A percentile compares a stretch with the other conserved stretches of the same genome.
Evolutionary conservation across 2,797 vertebrate genomes (phyloP).

Genomic region (Diplodus sargus): DNA sequence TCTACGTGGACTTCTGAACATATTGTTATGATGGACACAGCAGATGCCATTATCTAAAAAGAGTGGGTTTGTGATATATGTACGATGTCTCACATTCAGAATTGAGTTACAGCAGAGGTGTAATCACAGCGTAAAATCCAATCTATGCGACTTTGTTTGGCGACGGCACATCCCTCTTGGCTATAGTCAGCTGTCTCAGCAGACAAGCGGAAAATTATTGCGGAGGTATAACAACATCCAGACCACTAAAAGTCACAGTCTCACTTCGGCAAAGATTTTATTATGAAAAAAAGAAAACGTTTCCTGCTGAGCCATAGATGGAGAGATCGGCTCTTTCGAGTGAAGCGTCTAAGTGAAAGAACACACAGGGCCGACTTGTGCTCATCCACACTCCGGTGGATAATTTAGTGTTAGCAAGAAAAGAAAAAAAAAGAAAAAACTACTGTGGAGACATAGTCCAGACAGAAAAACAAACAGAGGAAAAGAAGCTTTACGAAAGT

Average conservation of each 20-base stretch:
- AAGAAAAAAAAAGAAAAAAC: not conserved
- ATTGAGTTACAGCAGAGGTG: not conserved
- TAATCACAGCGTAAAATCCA: not conserved
- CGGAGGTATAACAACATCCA: constrained; percentile 1
- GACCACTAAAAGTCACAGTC: not conserved
- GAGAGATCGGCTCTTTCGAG: not conserved
- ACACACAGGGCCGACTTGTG: not conserved
- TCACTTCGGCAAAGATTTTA: not conserved
- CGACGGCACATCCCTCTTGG: not conserved
- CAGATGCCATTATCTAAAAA: too few species aligned
- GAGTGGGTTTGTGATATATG: not conserved
- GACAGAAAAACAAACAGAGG: not conserved
- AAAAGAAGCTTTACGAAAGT: not conserved
- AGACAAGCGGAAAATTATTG: not conserved
- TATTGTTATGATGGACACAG: too few species aligned
- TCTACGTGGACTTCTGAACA: too few species aligned
- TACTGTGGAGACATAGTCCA: not conserved
- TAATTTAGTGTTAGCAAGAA: constrained; percentile 8
- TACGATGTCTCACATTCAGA: not conserved
- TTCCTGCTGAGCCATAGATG: not conserved
- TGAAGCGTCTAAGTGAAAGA: too few species aligned
- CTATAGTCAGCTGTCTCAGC: not conserved
- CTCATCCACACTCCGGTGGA: constrained; percentile 9
- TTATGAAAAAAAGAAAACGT: not conserved
- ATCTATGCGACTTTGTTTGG: not conserved